Percentiles rank a stretch among this genome's conserved stretches.
Conservation (phyloP, 1,140 invertebrate species). For the Formica selysi region DNA sequence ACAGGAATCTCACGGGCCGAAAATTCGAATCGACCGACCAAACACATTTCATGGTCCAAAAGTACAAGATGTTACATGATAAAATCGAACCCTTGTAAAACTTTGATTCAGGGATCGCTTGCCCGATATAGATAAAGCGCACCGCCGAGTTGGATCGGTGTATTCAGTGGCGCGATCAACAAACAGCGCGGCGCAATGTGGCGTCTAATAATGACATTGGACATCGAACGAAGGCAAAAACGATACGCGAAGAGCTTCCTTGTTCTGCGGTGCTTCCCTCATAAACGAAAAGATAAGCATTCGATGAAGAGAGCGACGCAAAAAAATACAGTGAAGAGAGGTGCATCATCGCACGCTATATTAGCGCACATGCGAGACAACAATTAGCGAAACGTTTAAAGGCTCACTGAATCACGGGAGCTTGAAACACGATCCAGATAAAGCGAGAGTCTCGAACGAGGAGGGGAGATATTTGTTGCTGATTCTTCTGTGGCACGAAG, state of each 20-base stretch:
- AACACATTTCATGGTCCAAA: background rate
- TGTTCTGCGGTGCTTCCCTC: constrained; percentile 7
- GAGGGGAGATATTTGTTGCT: constrained; percentile 32
- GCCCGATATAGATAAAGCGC: constrained; percentile 1
- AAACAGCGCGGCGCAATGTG: constrained; percentile 13
- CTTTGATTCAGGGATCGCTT: background rate
- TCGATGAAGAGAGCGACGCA: constrained; percentile 40
- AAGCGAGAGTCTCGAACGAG: constrained; percentile 42
- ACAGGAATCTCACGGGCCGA: background rate
- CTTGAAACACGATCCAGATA: constrained; percentile 72
- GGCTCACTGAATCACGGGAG: constrained; percentile 66
- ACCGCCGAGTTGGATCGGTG: constrained; percentile 11
- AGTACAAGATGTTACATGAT: constrained; percentile 14
- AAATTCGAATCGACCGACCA: constrained; percentile 4
- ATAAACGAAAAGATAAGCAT: constrained; percentile 12
- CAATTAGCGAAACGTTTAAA: constrained; percentile 73
- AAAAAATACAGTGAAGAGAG: constrained; percentile 44
- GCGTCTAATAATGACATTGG: constrained; percentile 27
- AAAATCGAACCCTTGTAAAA: constrained; percentile 46
- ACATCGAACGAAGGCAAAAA: constrained; percentile 35
- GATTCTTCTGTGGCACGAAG: constrained; percentile 48
- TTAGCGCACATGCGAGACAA: constrained; percentile 74
- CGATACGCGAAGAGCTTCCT: background rate
- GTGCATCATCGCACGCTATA: constrained; percentile 56
- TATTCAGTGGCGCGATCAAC: constrained; percentile 11